Conservation (phyloP, 2,113 vertebrate species). For the Columba livia region DNA sequence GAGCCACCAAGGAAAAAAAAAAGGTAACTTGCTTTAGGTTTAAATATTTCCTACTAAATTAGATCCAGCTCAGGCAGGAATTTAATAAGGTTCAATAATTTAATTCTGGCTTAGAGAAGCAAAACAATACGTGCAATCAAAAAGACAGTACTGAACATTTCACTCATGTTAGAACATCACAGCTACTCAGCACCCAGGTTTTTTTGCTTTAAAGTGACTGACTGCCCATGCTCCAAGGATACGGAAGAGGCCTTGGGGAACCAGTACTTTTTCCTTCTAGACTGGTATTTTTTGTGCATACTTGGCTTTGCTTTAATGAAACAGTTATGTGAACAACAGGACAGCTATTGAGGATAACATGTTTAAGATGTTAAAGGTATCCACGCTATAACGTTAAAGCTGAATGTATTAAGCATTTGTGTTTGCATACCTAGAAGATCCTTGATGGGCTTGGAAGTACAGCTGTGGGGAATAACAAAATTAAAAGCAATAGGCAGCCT, state of each 20-base stretch:
- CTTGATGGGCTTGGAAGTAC: constrained; percentile 31
- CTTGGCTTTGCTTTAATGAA: background rate
- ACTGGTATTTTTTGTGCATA: background rate
- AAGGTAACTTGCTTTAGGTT: constrained; percentile 48
- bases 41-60: constrained; percentile 65
- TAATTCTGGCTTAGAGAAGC: constrained; percentile 54
- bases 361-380: constrained; percentile 26
- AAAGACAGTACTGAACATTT: background rate
- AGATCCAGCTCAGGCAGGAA: constrained; percentile 28
- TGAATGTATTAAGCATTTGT: constrained; percentile 46
- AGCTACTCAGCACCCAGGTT: background rate
- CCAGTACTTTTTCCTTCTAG: background rate
- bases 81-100: constrained; percentile 54
- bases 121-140: constrained; percentile 33
- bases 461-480: constrained; percentile 44
- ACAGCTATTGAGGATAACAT: constrained; percentile 15
- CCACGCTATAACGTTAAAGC: constrained; percentile 6
- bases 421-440: constrained; percentile 56
- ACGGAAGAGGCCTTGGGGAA: background rate
- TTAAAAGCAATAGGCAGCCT: constrained; percentile 52
- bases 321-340: background rate
- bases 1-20: background rate
- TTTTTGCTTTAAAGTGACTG: constrained; percentile 23
- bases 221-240: background rate
- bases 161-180: constrained; percentile 3